A percentile compares a stretch with the other conserved stretches of the same genome.
Conservation (phyloP, 2,113 vertebrate genomes). For the Grantiella picta region DNA sequence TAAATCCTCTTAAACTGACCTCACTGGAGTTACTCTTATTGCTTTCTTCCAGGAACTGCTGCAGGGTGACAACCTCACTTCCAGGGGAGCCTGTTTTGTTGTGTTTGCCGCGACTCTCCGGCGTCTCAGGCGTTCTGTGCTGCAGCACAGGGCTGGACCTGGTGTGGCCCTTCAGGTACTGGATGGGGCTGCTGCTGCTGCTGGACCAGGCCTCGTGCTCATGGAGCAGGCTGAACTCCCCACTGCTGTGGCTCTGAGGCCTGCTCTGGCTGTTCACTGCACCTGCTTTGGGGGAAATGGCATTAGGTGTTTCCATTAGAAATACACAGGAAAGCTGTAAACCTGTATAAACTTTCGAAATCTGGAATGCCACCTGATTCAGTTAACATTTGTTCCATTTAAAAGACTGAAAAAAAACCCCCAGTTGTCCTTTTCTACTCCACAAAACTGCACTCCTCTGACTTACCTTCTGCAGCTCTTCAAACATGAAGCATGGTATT, state of each 20-base stretch:
- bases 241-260: slow-evolving; percentile 95
- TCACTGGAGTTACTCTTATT: slow-evolving; percentile 78
- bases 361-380: background rate
- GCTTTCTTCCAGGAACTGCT: slow-evolving; percentile 94
- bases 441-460: background rate
- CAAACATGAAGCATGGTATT: background rate
- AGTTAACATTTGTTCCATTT: background rate
- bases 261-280: slow-evolving; percentile 83
- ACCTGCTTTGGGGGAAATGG: slow-evolving; percentile 75
- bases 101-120: slow-evolving; percentile 63
- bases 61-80: slow-evolving; percentile 87
- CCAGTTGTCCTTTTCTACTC: background rate
- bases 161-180: slow-evolving; percentile 82
- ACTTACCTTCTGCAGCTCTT: slow-evolving; percentile 12
- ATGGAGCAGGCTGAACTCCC: slow-evolving; percentile 88
- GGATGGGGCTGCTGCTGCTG: slow-evolving; percentile 90
- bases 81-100: slow-evolving; percentile 76
- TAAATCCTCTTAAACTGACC: slow-evolving; percentile 42
- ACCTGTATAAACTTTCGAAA: background rate
- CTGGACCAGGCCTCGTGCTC: slow-evolving; percentile 92
- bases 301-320: background rate
- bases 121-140: slow-evolving; percentile 62
- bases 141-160: slow-evolving; percentile 85
- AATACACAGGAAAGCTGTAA: background rate
- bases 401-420: background rate